A percentile compares a stretch with the other conserved stretches of the same genome.
Evolutionary conservation across 2,888 invertebrate genomes (phyloP).

Genomic region (Octonoba sinensis): DNA sequence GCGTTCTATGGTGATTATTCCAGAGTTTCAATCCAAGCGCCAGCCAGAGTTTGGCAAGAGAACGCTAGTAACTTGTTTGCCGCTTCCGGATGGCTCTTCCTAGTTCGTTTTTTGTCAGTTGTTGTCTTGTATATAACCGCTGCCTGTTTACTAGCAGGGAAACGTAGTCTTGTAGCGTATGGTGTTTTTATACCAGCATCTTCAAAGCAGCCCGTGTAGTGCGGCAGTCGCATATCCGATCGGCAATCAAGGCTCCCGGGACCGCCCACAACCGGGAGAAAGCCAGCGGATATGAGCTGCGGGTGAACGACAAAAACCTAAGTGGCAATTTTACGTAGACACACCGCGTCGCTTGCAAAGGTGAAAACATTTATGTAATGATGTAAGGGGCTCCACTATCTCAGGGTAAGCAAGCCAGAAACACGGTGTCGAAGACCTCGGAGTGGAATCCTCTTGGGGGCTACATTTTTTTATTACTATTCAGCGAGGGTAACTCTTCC

Average conservation of each 20-base stretch:
- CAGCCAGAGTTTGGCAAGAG: constrained; percentile 54
- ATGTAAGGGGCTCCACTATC: constrained; percentile 58
- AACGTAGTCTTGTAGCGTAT: constrained; percentile 59
- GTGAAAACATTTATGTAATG: constrained; percentile 35
- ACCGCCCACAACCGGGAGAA: too few species aligned
- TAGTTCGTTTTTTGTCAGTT: constrained; percentile 60
- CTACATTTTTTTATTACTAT: too few species aligned
- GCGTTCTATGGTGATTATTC: constrained; percentile 64
- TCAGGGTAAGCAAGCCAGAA: constrained; percentile 61
- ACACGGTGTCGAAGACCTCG: constrained; percentile 39
- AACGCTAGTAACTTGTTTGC: constrained; percentile 64
- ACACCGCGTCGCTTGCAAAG: constrained; percentile 4
- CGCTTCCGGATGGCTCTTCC: constrained; percentile 60
- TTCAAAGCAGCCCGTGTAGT: constrained; percentile 51
- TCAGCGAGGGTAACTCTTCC: too few species aligned
- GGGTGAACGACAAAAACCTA: constrained; percentile 25
- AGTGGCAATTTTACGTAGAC: constrained; percentile 48
- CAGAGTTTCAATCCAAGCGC: constrained; percentile 57
- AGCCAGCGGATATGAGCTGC: constrained; percentile 17
- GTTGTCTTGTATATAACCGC: constrained; percentile 63
- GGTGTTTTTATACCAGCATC: constrained; percentile 62
- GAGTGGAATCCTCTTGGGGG: neutral
- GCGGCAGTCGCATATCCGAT: constrained; percentile 26
- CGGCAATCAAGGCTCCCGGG: neutral
- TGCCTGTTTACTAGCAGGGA: constrained; percentile 61